Conservation (phyloP, 2,888 invertebrate genomes). For the Microplitis manilae region DNA sequence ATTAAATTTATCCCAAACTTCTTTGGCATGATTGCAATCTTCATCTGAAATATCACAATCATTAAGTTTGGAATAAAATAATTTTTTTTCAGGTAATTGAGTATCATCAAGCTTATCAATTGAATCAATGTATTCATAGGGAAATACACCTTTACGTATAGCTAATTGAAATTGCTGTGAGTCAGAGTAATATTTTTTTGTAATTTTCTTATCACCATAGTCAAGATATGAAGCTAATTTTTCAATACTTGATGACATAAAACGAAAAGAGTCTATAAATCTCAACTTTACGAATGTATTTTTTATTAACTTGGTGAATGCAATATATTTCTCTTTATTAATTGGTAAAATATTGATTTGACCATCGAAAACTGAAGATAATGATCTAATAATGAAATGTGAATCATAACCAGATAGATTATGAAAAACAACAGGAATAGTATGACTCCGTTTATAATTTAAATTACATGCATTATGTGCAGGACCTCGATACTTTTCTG, state of each 20-base stretch:
- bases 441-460: conserved; percentile 37
- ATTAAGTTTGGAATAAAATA: no score
- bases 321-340: background rate
- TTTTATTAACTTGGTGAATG: background rate
- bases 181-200: background rate
- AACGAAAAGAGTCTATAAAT: background rate
- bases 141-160: no score
- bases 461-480: conserved; percentile 1
- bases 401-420: conserved; percentile 58
- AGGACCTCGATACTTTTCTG: background rate
- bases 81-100: no score
- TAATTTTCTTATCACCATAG: background rate
- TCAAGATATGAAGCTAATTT: conserved; percentile 6
- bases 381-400: conserved; percentile 53
- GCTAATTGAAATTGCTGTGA: no score
- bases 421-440: conserved; percentile 56
- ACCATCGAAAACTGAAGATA: conserved; percentile 49
- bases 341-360: background rate
- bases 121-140: no score
- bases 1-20: conserved; percentile 18
- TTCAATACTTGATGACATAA: background rate
- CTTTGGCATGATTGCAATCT: conserved; percentile 24
- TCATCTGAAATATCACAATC: background rate
- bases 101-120: no score
- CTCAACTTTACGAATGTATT: background rate